phyloP scores from a whole-genome alignment of 2,113 vertebrate species.

The Hippocampus comes region DNA sequence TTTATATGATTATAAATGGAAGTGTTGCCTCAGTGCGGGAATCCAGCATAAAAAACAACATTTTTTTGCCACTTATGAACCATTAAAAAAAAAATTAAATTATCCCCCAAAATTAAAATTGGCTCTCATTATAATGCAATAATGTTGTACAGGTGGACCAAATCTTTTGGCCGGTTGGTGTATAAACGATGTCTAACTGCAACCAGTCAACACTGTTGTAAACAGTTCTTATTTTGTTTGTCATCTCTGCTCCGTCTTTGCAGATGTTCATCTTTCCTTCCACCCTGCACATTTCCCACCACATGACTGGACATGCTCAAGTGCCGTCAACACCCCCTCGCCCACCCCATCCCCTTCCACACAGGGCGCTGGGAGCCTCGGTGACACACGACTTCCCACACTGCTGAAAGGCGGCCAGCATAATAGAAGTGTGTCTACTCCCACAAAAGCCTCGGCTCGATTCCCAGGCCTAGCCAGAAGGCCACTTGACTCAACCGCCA shows the following conservation, averaged over 20 bases:
- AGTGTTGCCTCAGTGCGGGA: too few relatives aligned
- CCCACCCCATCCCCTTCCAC: conserved; percentile 42
- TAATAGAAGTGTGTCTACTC: conserved; percentile 68
- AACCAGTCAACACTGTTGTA: neutral
- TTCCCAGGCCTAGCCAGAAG: conserved; percentile 51
- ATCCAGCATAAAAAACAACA: too few relatives aligned
- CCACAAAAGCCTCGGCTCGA: conserved; percentile 42
- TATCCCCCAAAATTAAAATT: neutral
- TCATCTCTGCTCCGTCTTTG: conserved; percentile 45
- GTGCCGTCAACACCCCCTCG: conserved; percentile 31
- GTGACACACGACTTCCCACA: conserved; percentile 74
- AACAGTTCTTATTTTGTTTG: neutral
- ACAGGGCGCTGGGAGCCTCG: conserved; percentile 60
- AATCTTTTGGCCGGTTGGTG: too few relatives aligned
- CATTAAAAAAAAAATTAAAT: too few relatives aligned
- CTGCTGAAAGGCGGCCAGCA: conserved; percentile 54
- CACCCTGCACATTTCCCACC: neutral
- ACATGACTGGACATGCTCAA: neutral
- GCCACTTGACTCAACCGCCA: conserved; percentile 47
- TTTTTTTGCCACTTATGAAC: too few relatives aligned
- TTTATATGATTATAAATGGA: too few relatives aligned
- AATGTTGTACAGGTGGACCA: neutral
- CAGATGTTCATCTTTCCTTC: conserved; percentile 39
- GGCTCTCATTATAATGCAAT: neutral
- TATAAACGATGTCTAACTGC: too few relatives aligned